phyloP scores from a whole-genome alignment of 1,140 invertebrate species.

The Drosophila tristis region DNA sequence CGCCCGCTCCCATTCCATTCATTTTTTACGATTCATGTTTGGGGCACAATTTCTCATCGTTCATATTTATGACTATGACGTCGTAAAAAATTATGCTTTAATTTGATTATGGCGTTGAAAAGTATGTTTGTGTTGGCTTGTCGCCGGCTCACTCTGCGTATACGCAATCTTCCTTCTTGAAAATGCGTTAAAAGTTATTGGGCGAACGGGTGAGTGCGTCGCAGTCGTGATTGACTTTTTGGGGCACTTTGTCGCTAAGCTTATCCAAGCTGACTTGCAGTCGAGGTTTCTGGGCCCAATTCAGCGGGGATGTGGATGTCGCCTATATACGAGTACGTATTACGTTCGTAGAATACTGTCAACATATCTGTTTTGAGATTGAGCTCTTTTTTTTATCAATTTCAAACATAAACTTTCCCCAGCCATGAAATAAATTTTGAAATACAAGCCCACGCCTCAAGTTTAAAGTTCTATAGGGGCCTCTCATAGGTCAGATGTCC shows the following conservation, averaged over 20 bases:
- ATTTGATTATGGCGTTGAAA: conserved; percentile 73
- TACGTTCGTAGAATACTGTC: too few relatives aligned
- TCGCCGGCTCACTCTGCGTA: conserved; percentile 37
- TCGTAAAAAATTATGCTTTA: conserved; percentile 83
- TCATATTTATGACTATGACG: conserved; percentile 80
- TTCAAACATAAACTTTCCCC: too few relatives aligned
- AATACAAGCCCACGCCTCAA: too few relatives aligned
- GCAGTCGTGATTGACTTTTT: conserved; percentile 30
- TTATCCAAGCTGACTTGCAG: conserved; percentile 35
- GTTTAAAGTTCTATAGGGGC: too few relatives aligned
- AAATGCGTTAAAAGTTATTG: conserved; percentile 69
- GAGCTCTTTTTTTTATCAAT: too few relatives aligned
- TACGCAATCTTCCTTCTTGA: conserved; percentile 57
- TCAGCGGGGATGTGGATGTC: too few relatives aligned
- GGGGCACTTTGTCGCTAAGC: conserved; percentile 31
- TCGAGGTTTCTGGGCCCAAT: not conserved
- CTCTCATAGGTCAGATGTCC: too few relatives aligned
- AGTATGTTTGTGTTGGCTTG: conserved; percentile 16
- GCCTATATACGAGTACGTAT: too few relatives aligned
- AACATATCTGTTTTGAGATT: too few relatives aligned
- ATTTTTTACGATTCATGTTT: conserved; percentile 52
- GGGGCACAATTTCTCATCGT: conserved; percentile 68
- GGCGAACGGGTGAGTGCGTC: conserved; percentile 34
- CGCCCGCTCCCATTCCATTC: conserved; percentile 3
- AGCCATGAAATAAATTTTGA: too few relatives aligned